phyloP scores from a whole-genome alignment of 2,113 vertebrate genomes.

The Todiramphus saurophagus region DNA sequence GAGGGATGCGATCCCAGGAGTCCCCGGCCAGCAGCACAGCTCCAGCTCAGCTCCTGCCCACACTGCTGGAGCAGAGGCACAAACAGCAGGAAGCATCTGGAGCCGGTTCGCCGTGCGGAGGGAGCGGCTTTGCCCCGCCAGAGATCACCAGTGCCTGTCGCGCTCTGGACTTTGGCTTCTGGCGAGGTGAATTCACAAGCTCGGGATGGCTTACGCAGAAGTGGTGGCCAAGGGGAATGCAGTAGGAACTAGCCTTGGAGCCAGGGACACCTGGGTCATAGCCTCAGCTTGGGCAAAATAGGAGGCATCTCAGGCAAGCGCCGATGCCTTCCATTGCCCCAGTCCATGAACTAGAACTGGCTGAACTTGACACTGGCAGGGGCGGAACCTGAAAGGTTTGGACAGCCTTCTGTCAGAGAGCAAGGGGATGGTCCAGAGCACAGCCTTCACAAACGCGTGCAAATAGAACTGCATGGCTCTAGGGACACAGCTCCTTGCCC shows the following conservation, averaged over 20 bases:
- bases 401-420: not conserved
- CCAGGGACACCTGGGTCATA: not conserved
- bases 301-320: not conserved
- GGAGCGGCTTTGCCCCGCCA: not conserved
- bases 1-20: not conserved
- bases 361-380: not conserved
- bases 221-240: not conserved
- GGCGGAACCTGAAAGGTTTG: not conserved
- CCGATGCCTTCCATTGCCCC: not conserved
- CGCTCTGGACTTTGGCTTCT: not conserved
- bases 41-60: not conserved
- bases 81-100: not conserved
- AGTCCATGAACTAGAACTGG: not conserved
- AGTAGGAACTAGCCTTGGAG: not conserved
- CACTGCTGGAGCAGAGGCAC: not conserved
- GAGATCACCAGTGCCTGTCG: fast-evolving
- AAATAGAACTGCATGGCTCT: not conserved
- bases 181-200: not conserved
- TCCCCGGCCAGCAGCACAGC: not conserved
- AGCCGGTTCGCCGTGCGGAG: not conserved
- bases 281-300: not conserved
- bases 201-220: not conserved
- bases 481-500: not conserved
- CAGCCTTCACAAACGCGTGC: not conserved
- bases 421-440: not conserved